These are phyloP conservation scores for Entomobrya multifasciata DNA, from an alignment of 2,888 invertebrate genomes.

Conservation along the genomic window DNA sequence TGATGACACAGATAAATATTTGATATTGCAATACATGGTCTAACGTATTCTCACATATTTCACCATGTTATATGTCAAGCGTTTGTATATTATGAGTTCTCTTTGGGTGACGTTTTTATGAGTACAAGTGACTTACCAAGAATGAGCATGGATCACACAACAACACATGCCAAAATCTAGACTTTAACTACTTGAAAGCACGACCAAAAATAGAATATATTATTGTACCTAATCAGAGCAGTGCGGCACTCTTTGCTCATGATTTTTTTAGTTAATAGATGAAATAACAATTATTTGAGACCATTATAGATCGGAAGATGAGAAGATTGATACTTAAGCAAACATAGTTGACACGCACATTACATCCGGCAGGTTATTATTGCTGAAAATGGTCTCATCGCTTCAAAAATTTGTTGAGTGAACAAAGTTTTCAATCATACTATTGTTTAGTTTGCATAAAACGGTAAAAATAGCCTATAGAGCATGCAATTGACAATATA, in stretches of 20 bases:
- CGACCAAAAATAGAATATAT: too few relatives aligned
- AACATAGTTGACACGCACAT: conserved; percentile 65
- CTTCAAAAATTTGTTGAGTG: background rate
- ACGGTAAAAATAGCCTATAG: background rate
- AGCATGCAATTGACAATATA: background rate
- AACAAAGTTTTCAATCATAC: background rate
- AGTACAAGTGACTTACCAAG: too few relatives aligned
- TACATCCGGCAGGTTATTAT: conserved; percentile 39
- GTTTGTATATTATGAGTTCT: too few relatives aligned
- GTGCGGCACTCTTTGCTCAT: too few relatives aligned
- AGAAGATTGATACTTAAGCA: background rate
- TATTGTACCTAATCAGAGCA: too few relatives aligned
- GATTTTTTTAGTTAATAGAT: conserved; percentile 9
- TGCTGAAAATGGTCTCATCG: conserved; percentile 5
- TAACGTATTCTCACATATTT: too few relatives aligned
- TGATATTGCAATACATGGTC: too few relatives aligned
- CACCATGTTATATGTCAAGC: too few relatives aligned
- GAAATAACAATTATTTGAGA: background rate
- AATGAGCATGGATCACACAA: too few relatives aligned
- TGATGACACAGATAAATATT: too few relatives aligned
- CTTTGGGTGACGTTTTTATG: too few relatives aligned
- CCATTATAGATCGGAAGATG: background rate
- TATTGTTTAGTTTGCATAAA: background rate
- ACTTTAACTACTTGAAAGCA: too few relatives aligned
- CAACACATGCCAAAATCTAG: background rate